Evolutionary conservation across 2,888 invertebrate genomes (phyloP).

Genomic region (Ganaspis brasiliensis): DNA sequence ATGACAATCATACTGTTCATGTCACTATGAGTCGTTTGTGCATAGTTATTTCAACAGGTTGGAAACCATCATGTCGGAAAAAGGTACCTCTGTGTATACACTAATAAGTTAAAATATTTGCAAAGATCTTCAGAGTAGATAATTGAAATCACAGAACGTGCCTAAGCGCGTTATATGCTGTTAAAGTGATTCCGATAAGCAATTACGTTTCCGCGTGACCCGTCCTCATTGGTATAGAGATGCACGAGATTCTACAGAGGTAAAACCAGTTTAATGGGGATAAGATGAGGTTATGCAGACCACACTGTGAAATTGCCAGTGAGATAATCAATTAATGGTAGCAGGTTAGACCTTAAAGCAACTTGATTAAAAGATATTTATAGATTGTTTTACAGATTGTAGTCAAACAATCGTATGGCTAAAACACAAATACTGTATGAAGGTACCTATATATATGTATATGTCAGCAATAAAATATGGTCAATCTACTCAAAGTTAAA

Average conservation of each 20-base stretch:
- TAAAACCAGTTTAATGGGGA: slow-evolving; percentile 34
- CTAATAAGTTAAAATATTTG: slow-evolving; percentile 39
- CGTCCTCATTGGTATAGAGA: slow-evolving; percentile 17
- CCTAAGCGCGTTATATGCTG: slow-evolving; percentile 29
- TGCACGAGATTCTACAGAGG: slow-evolving; percentile 6
- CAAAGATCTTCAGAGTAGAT: slow-evolving; percentile 24
- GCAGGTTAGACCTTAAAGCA: slow-evolving; percentile 3
- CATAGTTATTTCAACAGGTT: slow-evolving; percentile 22
- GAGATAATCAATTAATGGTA: slow-evolving; percentile 37
- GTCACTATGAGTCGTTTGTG: no score
- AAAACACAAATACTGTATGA: no score
- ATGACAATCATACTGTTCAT: no score
- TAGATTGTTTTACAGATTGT: background rate
- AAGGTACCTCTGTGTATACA: slow-evolving; percentile 8
- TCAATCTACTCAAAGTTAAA: no score
- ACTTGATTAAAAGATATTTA: slow-evolving; percentile 6
- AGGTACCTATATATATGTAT: no score
- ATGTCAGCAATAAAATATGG: no score
- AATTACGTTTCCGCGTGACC: slow-evolving; percentile 41
- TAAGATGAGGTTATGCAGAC: slow-evolving; percentile 19
- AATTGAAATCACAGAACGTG: slow-evolving; percentile 35
- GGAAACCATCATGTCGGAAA: background rate
- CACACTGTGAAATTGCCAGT: slow-evolving; percentile 14
- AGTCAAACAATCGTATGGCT: no score
- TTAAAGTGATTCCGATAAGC: slow-evolving; percentile 42